Evolutionary conservation across 1,140 invertebrate genomes (phyloP).

Genomic region (Tenebrio molitor): DNA sequence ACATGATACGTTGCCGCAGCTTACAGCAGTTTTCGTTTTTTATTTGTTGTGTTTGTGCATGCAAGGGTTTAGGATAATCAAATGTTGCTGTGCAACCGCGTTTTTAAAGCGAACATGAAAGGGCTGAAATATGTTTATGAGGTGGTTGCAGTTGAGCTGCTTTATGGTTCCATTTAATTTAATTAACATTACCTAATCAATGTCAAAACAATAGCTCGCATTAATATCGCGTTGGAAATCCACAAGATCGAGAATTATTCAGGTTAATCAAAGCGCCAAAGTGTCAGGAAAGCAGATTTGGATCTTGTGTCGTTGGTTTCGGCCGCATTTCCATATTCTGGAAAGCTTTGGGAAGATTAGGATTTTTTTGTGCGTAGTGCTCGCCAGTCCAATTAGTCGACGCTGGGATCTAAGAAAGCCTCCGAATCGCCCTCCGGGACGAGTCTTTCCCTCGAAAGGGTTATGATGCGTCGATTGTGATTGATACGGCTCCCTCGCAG

Average conservation of each 20-base stretch:
- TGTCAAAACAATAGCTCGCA: not conserved
- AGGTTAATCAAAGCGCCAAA: no score
- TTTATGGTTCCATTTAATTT: conserved; percentile 10
- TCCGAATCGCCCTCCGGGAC: not conserved
- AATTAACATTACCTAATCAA: conserved; percentile 17
- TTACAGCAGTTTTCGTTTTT: conserved; percentile 9
- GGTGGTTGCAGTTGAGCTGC: no score
- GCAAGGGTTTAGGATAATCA: conserved; percentile 3
- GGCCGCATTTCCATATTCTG: no score
- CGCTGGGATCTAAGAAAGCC: no score
- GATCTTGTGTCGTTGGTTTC: no score
- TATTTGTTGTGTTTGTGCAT: conserved; percentile 14
- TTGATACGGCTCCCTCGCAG: conserved; percentile 3
- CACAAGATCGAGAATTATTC: no score
- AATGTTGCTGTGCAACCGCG: not conserved
- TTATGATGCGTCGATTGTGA: conserved; percentile 11
- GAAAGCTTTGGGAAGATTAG: no score
- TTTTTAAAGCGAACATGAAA: not conserved
- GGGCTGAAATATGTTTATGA: not conserved
- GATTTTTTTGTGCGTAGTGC: no score
- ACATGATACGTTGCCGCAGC: not conserved
- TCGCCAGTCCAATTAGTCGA: no score
- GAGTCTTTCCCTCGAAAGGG: not conserved
- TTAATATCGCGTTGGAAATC: no score
- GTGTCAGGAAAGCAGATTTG: no score